Percentiles rank a stretch among this genome's conserved stretches.
Conservation (phyloP, 2,113 vertebrate genomes). For the Noctilio leporinus region DNA sequence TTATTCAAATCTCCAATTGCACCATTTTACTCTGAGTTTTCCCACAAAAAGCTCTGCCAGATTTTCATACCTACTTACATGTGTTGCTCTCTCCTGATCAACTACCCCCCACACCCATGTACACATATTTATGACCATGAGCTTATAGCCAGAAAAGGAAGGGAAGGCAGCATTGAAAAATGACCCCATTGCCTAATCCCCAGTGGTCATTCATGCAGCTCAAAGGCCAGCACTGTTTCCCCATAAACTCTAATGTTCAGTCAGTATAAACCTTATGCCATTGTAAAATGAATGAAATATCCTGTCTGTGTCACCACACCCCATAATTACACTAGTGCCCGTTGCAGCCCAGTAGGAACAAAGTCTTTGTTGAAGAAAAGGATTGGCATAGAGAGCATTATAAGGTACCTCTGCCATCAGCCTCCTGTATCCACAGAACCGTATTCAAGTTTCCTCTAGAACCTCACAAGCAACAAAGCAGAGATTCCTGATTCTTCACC, state of each 20-base stretch:
- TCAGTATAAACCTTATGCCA: conserved; percentile 1
- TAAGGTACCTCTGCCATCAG: not conserved
- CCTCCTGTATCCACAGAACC: not conserved
- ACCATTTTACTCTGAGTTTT: not conserved
- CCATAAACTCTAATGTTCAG: not conserved
- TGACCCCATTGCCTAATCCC: not conserved
- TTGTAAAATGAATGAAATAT: conserved; percentile 25
- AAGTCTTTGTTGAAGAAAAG: not conserved
- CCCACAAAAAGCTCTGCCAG: not conserved
- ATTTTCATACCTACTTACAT: not conserved
- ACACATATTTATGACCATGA: not conserved
- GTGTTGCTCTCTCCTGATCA: not conserved
- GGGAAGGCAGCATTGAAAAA: not conserved
- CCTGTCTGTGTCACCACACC: not conserved
- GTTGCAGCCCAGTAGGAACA: not conserved
- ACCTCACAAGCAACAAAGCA: not conserved
- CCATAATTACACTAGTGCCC: not conserved
- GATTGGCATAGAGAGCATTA: not conserved
- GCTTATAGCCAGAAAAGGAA: conserved; percentile 1
- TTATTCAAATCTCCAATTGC: not conserved
- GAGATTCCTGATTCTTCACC: not conserved
- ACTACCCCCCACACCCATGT: not conserved
- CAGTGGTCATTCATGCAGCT: not conserved
- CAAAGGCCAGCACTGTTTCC: conserved; percentile 14
- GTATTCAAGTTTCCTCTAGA: not conserved